These are phyloP conservation scores for Tachyglossus aculeatus DNA, from an alignment of 2,797 vertebrate species.

Conservation along the genomic window DNA sequence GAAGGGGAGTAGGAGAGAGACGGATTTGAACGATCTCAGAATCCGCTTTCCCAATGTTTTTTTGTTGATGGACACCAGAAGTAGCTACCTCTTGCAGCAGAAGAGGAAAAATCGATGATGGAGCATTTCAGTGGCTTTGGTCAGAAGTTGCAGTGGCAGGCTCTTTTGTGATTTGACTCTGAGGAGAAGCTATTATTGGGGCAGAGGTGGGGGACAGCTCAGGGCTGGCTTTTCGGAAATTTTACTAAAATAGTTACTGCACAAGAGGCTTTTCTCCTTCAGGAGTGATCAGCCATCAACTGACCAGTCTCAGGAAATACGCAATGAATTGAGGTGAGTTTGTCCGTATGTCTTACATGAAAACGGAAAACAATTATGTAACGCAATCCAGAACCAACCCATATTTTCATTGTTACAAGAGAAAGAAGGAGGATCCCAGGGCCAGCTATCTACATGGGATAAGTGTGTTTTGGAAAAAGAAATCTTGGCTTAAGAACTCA, in stretches of 20 bases:
- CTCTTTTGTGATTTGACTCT: not conserved
- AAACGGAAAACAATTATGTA: conserved; percentile 46
- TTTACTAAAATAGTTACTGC: conserved; percentile 19
- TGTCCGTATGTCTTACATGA: conserved; percentile 55
- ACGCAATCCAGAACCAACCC: conserved; percentile 52
- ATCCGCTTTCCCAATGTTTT: too few relatives aligned
- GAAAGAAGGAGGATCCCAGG: not conserved
- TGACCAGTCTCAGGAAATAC: conserved; percentile 51
- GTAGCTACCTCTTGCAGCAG: not conserved
- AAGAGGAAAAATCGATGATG: not conserved
- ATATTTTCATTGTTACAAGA: conserved; percentile 22
- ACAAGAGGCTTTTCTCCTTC: conserved; percentile 38
- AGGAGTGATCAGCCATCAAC: conserved; percentile 38
- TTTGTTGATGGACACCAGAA: too few relatives aligned
- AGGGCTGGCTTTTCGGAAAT: conserved; percentile 21
- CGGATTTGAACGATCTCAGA: too few relatives aligned
- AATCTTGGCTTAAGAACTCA: too few relatives aligned
- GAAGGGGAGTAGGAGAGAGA: too few relatives aligned
- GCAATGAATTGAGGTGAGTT: conserved; percentile 53
- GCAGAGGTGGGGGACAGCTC: too few relatives aligned
- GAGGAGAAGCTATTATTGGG: conserved; percentile 20
- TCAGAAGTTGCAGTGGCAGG: not conserved
- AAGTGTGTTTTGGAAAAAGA: too few relatives aligned
- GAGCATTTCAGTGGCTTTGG: not conserved
- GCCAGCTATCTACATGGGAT: not conserved